phyloP scores from a whole-genome alignment of 2,888 invertebrate genomes.

The Deilephila porcellus region DNA sequence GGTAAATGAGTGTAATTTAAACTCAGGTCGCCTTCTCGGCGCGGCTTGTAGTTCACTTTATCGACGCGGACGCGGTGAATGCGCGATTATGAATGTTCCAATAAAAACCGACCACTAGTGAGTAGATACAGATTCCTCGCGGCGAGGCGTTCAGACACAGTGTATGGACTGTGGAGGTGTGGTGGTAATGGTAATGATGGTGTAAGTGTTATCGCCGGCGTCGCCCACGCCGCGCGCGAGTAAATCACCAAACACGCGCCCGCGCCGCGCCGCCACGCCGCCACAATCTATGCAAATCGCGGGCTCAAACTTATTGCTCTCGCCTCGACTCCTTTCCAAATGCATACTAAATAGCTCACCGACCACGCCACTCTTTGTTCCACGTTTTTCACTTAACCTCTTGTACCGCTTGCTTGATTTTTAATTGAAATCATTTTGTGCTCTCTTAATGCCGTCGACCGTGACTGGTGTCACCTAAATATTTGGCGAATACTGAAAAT shows the following conservation, averaged over 20 bases:
- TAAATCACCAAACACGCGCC: constrained; percentile 72
- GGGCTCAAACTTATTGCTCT: constrained; percentile 82
- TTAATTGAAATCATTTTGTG: constrained; percentile 54
- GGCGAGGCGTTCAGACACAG: not conserved
- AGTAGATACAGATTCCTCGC: constrained; percentile 27
- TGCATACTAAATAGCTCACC: constrained; percentile 80
- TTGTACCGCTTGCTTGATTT: constrained; percentile 51
- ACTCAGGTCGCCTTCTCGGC: constrained; percentile 62
- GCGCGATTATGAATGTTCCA: constrained; percentile 45
- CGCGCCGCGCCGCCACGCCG: constrained; percentile 48
- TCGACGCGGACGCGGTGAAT: constrained; percentile 42
- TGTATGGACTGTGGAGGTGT: constrained; percentile 28
- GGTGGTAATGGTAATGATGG: constrained; percentile 46
- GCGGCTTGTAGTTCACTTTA: constrained; percentile 46
- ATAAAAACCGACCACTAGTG: constrained; percentile 30
- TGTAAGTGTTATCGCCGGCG: constrained; percentile 57
- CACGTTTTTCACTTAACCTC: constrained; percentile 71
- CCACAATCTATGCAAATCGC: constrained; percentile 83
- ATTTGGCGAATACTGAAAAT: not conserved
- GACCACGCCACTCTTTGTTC: constrained; percentile 73
- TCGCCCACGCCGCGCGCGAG: constrained; percentile 58
- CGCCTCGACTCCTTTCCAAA: constrained; percentile 83
- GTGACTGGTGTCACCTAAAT: constrained; percentile 18
- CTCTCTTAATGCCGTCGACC: constrained; percentile 34
- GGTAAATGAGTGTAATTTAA: constrained; percentile 80